phyloP scores from a whole-genome alignment of 2,888 invertebrate species.

The Phaedon cochleariae region DNA sequence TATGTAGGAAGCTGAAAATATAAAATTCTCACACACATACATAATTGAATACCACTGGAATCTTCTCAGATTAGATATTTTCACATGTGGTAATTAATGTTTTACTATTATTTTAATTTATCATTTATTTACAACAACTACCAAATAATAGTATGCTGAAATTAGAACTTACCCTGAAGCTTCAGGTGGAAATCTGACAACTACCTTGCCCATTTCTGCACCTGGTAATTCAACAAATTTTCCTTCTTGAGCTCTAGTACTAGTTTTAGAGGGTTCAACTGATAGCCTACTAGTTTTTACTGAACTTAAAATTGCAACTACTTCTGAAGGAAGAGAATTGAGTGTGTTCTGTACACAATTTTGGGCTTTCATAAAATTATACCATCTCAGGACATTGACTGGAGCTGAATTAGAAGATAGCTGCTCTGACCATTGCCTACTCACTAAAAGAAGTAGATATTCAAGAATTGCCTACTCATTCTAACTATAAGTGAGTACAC shows the following conservation, averaged over 20 bases:
- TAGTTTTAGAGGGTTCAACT: slow-evolving; percentile 23
- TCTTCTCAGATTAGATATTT: no score
- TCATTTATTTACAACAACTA: not conserved
- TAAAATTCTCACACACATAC: slow-evolving; percentile 89
- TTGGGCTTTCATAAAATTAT: slow-evolving; percentile 71
- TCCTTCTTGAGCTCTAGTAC: slow-evolving; percentile 77
- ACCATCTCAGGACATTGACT: slow-evolving; percentile 73
- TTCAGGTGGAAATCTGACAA: slow-evolving; percentile 99
- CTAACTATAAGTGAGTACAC: slow-evolving; percentile 51
- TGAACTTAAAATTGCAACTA: slow-evolving; percentile 51
- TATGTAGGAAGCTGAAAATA: slow-evolving; percentile 85
- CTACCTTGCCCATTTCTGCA: slow-evolving; percentile 96
- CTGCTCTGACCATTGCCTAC: slow-evolving; percentile 54
- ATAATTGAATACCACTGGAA: no score
- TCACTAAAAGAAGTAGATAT: slow-evolving; percentile 45
- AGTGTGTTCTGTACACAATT: slow-evolving; percentile 68
- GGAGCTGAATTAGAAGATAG: slow-evolving; percentile 63
- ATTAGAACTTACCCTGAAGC: slow-evolving; percentile 82
- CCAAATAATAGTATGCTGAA: slow-evolving; percentile 6
- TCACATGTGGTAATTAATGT: no score
- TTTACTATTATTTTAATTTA: no score
- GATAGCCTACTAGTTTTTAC: slow-evolving; percentile 33
- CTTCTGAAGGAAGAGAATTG: slow-evolving; percentile 67
- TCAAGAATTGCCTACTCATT: no score
- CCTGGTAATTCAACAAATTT: slow-evolving; percentile 97